Base-by-base conservation (phyloP, 2,797 vertebrate species). In the Meda fulgida region DNA sequence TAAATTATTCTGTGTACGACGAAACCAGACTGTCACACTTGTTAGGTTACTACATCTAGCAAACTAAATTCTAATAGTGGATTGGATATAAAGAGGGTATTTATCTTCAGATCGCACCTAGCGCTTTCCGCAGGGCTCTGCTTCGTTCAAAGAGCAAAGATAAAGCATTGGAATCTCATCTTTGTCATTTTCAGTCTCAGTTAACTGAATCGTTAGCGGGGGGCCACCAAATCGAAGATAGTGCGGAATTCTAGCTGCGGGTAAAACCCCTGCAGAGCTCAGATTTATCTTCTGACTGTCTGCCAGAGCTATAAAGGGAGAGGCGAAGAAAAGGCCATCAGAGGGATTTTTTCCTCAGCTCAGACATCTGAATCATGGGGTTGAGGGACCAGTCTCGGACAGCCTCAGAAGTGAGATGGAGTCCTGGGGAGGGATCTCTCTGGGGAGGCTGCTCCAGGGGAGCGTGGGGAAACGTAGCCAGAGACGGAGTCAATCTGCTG, bases 271-370 rank as follows among this genome's bases (percentile, higher is more conserved):
- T 48, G 84, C 81, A 75, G 80, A 81, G 86, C 80, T 87, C 63
- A 51, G 71, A 79, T 87, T 81, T 79, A 85, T 83, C 85, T 86
- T 81, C 36, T 81, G 79, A 71, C 70, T 83, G 83, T 85, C 55
- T 80, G 77, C 55, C 84, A 85, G 76, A 85, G 77, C 77, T 80
- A 65, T 73, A 51, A 55, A 75, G 69, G 19, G 19, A 51, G 43
- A 70, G 43, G 71, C 29, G 7, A 70, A 63, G 65, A 75, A 82
- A 84, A 78, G 84, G 69, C 84, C 81, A 80, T 87, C 85, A 77
- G 77, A 87, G 29, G 78, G 71, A 48, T 65, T 80, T 84, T 75
- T 55, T 72, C 18, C 11, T 69, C 82, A 43, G 46, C 46, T 69
- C 40, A 65, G 77, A 18, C 53, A 4, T 48, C 75, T 48, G 53